These are phyloP conservation scores for Rhagonycha fulva DNA, from an alignment of 2,888 invertebrate genomes.

Conservation along the genomic window DNA sequence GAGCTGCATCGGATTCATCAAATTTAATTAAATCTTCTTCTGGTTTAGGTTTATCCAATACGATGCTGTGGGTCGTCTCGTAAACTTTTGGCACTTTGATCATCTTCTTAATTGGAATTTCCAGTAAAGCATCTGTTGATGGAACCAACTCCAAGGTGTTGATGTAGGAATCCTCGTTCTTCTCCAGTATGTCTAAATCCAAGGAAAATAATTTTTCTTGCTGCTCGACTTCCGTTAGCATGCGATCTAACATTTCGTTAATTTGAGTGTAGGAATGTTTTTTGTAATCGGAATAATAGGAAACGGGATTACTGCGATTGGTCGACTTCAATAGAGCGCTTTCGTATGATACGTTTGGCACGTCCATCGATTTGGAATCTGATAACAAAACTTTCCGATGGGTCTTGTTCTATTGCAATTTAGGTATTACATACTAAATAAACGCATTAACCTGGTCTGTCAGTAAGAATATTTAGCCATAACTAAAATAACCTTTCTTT, in stretches of 20 bases:
- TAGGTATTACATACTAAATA: not conserved
- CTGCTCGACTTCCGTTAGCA: constrained; percentile 53
- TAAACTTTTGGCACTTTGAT: constrained; percentile 45
- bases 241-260: constrained; percentile 53
- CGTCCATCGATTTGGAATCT: constrained; percentile 42
- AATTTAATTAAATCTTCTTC: constrained; percentile 16
- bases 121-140: constrained; percentile 51
- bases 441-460: constrained; percentile 36
- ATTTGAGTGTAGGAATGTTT: constrained; percentile 52
- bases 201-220: constrained; percentile 49
- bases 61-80: constrained; percentile 48
- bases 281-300: constrained; percentile 30
- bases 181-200: constrained; percentile 46
- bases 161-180: constrained; percentile 39
- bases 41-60: constrained; percentile 29
- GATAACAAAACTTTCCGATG: constrained; percentile 34
- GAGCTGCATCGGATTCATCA: not conserved
- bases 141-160: constrained; percentile 51
- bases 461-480: constrained; percentile 41
- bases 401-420: not conserved
- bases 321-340: constrained; percentile 46
- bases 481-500: constrained; percentile 5
- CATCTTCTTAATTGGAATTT: constrained; percentile 52
- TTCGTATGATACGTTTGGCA: constrained; percentile 49
- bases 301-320: constrained; percentile 41